These are phyloP conservation scores for Trypoxylus dichotomus DNA, from an alignment of 1,140 invertebrate genomes.

Conservation along the genomic window DNA sequence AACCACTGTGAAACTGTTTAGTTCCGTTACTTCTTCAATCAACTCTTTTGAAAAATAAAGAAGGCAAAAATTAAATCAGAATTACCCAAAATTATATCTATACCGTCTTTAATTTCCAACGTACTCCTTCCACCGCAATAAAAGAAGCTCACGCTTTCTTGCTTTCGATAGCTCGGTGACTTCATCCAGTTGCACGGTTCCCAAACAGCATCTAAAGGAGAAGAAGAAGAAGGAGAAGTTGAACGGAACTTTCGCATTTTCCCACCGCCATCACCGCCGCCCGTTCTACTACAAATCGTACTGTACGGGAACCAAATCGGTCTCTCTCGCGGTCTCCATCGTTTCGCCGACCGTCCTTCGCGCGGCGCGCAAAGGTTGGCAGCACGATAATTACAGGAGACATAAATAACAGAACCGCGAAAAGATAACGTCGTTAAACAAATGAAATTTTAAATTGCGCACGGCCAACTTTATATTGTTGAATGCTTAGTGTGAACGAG, in stretches of 20 bases:
- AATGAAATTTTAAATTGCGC: slow-evolving; percentile 41
- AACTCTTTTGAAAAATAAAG: too few species aligned
- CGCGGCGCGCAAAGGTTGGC: not conserved
- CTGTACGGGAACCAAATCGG: not conserved
- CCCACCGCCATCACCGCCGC: not conserved
- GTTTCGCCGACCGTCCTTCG: not conserved
- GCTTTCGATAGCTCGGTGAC: not conserved
- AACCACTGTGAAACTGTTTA: too few species aligned
- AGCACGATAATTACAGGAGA: slow-evolving; percentile 33
- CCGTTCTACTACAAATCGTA: not conserved
- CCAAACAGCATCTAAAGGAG: too few species aligned
- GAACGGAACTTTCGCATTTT: not conserved
- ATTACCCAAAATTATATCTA: not conserved
- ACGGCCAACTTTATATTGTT: slow-evolving; percentile 33
- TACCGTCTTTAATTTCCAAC: not conserved
- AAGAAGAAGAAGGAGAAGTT: not conserved
- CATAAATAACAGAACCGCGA: slow-evolving; percentile 32
- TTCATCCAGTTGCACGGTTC: not conserved
- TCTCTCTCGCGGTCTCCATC: not conserved
- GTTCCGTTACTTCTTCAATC: too few species aligned
- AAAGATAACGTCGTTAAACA: slow-evolving; percentile 40
- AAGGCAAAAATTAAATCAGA: not conserved
- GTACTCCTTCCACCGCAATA: not conserved
- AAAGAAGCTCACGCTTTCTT: not conserved
- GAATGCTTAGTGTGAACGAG: slow-evolving; percentile 36